Evolutionary conservation across 2,888 invertebrate genomes (phyloP).

Genomic region (Sycophila texana): DNA sequence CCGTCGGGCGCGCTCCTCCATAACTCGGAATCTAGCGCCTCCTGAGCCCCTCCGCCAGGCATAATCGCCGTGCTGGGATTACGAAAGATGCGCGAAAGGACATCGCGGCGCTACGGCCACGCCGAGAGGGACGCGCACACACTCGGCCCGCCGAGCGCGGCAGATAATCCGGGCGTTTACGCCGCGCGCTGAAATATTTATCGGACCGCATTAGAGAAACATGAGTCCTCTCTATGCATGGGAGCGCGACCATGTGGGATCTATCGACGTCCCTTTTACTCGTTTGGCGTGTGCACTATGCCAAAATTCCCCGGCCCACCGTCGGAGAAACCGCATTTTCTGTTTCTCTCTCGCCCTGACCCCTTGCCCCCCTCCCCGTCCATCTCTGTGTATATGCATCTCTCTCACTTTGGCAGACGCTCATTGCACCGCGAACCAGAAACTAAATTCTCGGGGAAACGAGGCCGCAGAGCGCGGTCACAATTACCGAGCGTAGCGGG

Average conservation of each 20-base stretch:
- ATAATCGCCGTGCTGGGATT: constrained; percentile 61
- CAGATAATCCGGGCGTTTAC: constrained; percentile 72
- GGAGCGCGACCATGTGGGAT: constrained; percentile 33
- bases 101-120: constrained; percentile 53
- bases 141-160: constrained; percentile 58
- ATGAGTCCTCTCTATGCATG: constrained; percentile 46
- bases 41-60: background rate
- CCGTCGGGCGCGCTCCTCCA: constrained; percentile 4
- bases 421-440: constrained; percentile 62
- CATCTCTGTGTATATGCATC: background rate
- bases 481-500: constrained; percentile 67
- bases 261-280: constrained; percentile 15
- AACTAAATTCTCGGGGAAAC: constrained; percentile 70
- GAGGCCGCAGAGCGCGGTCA: constrained; percentile 70
- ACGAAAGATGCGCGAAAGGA: constrained; percentile 68
- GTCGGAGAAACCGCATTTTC: constrained; percentile 23
- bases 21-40: constrained; percentile 43
- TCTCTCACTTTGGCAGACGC: constrained; percentile 14
- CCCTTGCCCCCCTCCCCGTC: background rate
- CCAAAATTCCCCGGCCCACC: background rate
- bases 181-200: constrained; percentile 74
- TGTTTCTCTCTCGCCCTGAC: constrained; percentile 13
- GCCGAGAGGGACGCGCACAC: background rate
- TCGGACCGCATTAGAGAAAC: constrained; percentile 67
- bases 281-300: background rate